A percentile compares a stretch with the other conserved stretches of the same genome.
phyloP scores from a whole-genome alignment of 2,113 vertebrate genomes.

The Varanus salvator region DNA sequence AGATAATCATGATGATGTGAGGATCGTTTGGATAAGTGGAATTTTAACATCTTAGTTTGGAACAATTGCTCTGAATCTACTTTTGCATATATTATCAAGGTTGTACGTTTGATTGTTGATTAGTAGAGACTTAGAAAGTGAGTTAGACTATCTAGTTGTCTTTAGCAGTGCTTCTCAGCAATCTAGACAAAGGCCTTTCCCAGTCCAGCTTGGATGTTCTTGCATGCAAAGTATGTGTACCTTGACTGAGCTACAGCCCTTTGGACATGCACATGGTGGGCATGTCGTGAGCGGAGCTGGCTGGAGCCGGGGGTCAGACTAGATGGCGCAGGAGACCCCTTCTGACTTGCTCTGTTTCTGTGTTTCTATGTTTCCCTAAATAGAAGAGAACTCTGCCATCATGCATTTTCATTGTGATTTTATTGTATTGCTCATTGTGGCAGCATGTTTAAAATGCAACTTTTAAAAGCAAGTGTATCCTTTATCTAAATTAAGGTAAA shows the following conservation, averaged over 20 bases:
- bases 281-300: no score
- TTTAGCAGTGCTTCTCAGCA: background rate
- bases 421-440: background rate
- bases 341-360: no score
- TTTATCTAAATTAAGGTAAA: background rate
- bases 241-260: background rate
- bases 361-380: background rate
- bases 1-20: background rate
- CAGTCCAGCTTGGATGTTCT: background rate
- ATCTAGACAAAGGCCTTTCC: no score
- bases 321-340: no score
- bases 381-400: background rate
- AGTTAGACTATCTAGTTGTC: background rate
- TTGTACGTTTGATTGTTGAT: background rate
- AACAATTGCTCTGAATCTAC: background rate
- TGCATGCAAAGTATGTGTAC: background rate
- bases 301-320: no score
- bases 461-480: constrained; percentile 23
- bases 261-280: no score
- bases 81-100: background rate
- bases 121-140: background rate
- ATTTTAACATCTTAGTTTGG: background rate
- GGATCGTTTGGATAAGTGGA: background rate
- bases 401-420: background rate
- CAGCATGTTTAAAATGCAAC: background rate